phyloP scores from a whole-genome alignment of 1,140 invertebrate genomes.

The Spodoptera litura region DNA sequence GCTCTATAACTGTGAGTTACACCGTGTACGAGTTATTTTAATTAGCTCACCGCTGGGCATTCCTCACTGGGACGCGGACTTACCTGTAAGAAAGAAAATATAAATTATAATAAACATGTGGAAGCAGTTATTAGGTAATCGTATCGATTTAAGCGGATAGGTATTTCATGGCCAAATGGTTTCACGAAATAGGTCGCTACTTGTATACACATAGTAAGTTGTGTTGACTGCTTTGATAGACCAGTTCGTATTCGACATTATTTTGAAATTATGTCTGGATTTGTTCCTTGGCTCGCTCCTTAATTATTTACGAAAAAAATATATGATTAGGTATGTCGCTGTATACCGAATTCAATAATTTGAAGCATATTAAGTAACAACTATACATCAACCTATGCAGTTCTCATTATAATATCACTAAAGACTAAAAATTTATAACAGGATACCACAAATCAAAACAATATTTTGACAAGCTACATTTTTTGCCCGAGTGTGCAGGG shows the following conservation, averaged over 20 bases:
- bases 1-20: constrained; percentile 1
- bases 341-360: too few relatives aligned
- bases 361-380: not conserved
- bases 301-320: too few relatives aligned
- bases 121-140: constrained; percentile 5
- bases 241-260: too few relatives aligned
- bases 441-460: not conserved
- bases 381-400: not conserved
- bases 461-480: constrained; percentile 13
- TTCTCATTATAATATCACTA: not conserved
- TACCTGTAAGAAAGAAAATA: constrained; percentile 57
- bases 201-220: not conserved
- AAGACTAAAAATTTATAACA: not conserved
- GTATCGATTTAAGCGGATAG: not conserved
- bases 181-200: not conserved
- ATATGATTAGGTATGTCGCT: too few relatives aligned
- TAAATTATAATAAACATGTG: constrained; percentile 23
- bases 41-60: constrained; percentile 19
- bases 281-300: too few relatives aligned
- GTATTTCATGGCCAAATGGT: constrained; percentile 10
- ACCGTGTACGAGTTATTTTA: constrained; percentile 29
- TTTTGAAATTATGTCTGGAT: too few relatives aligned
- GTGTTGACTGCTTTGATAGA: not conserved
- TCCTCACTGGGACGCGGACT: constrained; percentile 15
- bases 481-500: not conserved